Base-by-base conservation (phyloP, 2,888 invertebrate genomes). In the Andrena hattorfiana region DNA sequence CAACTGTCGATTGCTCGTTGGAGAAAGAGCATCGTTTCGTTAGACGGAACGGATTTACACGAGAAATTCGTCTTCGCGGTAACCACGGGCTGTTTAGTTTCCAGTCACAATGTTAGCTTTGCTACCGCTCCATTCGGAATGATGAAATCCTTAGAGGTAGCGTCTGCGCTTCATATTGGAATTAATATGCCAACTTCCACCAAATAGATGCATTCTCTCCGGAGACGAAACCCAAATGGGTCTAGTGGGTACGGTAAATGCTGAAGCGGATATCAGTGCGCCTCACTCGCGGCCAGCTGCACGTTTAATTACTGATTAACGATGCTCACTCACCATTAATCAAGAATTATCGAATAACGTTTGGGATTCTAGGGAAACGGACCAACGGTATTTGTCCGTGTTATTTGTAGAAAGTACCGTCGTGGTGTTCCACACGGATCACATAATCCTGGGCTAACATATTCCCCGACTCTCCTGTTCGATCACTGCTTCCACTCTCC, bases 111-210 rank as follows among this genome's bases (percentile, higher is more conserved):
- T 66, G 64, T 77, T 60, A 56, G 56, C 56, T 63, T 30, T 48
- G 23, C 28, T 10, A 8, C 8, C 42, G 60, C 66, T 77, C 59
- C 51, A 60, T 64, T 35, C 7, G 42, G n/a, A 20, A 26, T 8
- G 62, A 63, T 56, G 54, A 16, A 62, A 42, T 10, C 20, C 63
- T 23, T 23, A 13, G 54, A 68, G 63, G 26, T 20, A 20, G 23
- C 68, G 56, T 23, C 23, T 56, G 56, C 63, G 59, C 64, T 28
- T 51, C 68, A n/a, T 77, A 66, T 76, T 30, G 64, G 51, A 70
- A 70, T 80, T 77, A 70, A 56, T 51, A 48, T 16, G 32, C 13
- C 35, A 79, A 79, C 69, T 76, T 64, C 30, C 28, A 51, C n/a
- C 69, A 20, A 51, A 23, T 30, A 54, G 59, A 62, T 5, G 67